Evolutionary conservation across 2,113 vertebrate species (phyloP).

Genomic region (Dipodomys spectabilis): DNA sequence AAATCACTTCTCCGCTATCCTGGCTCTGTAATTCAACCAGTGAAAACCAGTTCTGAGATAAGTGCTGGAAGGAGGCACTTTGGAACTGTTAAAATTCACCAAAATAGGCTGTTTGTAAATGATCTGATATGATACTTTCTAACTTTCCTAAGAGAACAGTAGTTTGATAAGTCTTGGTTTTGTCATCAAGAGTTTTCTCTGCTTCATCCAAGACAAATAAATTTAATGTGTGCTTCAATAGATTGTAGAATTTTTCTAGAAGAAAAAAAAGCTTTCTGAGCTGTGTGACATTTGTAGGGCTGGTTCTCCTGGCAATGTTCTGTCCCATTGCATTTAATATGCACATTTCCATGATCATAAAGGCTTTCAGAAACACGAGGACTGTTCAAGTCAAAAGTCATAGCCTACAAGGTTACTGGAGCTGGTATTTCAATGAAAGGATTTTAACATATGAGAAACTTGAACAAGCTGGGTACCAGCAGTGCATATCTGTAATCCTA

Average conservation of each 20-base stretch:
- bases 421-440: not conserved
- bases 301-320: not conserved
- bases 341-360: not conserved
- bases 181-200: not conserved
- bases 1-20: not conserved
- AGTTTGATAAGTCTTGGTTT: not conserved
- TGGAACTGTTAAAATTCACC: not conserved
- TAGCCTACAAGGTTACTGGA: not conserved
- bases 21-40: not conserved
- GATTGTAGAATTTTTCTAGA: not conserved
- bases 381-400: not conserved
- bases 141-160: not conserved
- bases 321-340: not conserved
- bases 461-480: not conserved
- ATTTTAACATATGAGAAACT: not conserved
- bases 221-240: not conserved
- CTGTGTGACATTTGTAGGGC: not conserved
- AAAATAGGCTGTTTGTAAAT: constrained; percentile 13
- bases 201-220: not conserved
- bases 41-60: not conserved
- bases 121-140: not conserved
- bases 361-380: not conserved
- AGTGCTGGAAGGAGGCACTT: not conserved
- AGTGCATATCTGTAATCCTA: no score
- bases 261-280: not conserved